Evolutionary conservation across 2,797 vertebrate species (phyloP).

Genomic region (Scyliorhinus canicula): DNA sequence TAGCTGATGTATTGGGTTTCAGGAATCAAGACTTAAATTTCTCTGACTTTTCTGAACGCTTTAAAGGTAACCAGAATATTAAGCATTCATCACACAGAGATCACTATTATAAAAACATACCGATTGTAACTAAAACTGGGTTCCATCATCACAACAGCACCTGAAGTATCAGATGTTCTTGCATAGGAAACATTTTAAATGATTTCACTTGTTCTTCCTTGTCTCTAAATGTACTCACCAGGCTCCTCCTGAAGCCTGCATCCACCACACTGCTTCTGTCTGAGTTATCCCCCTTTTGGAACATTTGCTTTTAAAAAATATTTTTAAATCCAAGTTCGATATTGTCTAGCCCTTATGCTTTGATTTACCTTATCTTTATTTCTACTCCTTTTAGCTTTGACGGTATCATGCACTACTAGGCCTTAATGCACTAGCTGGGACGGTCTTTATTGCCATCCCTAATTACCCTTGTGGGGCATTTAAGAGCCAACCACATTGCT

Average conservation of each 20-base stretch:
- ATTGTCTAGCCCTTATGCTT: background rate
- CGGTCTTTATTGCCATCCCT: no score
- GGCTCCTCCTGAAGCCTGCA: background rate
- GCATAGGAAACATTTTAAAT: background rate
- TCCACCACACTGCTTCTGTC: background rate
- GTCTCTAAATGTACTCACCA: background rate
- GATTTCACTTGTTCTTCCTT: background rate
- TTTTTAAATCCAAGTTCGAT: background rate
- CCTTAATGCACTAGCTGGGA: background rate
- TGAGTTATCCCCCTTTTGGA: background rate
- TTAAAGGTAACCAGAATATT: conserved; percentile 50
- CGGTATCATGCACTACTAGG: background rate
- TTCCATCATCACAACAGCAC: background rate
- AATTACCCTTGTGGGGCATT: no score
- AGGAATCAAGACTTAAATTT: conserved; percentile 48
- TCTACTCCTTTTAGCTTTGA: background rate
- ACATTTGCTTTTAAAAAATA: background rate
- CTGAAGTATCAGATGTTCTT: background rate
- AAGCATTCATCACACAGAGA: background rate
- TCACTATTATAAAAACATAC: background rate
- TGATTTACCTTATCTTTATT: background rate
- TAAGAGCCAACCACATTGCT: no score
- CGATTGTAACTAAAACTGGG: background rate
- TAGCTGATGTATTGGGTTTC: conserved; percentile 48
- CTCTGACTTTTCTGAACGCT: conserved; percentile 49